Conservation (phyloP, 2,888 invertebrate species). For the Ophion obscuratus region DNA sequence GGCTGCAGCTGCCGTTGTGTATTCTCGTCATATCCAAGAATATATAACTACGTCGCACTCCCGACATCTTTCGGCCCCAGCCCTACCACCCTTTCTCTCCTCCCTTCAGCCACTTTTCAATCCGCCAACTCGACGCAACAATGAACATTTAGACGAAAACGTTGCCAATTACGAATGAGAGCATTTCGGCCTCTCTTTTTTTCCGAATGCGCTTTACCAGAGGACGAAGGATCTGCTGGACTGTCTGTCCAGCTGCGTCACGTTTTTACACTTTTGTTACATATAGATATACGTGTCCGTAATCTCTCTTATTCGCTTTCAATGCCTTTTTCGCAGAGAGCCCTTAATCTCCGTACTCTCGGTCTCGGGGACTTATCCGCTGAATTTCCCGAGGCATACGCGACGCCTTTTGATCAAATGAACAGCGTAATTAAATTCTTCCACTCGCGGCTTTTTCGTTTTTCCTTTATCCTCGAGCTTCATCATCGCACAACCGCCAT, state of each 20-base stretch:
- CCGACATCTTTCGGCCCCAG: slow-evolving; percentile 36
- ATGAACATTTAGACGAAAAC: slow-evolving; percentile 66
- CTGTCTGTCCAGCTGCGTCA: slow-evolving; percentile 8
- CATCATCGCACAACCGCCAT: neutral
- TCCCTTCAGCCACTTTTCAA: neutral
- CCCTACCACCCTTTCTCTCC: neutral
- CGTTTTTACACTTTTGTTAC: neutral
- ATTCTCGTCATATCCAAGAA: slow-evolving; percentile 3
- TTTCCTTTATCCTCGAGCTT: slow-evolving; percentile 19
- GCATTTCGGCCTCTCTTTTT: slow-evolving; percentile 29
- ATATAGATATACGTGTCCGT: neutral
- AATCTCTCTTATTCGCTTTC: slow-evolving; percentile 36
- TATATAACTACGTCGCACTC: slow-evolving; percentile 42
- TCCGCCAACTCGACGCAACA: slow-evolving; percentile 38
- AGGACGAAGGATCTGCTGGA: slow-evolving; percentile 47
- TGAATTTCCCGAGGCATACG: slow-evolving; percentile 16
- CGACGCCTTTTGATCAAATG: slow-evolving; percentile 41
- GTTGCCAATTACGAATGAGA: slow-evolving; percentile 36
- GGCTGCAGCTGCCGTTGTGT: neutral
- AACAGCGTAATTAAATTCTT: slow-evolving; percentile 65
- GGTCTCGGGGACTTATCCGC: slow-evolving; percentile 40
- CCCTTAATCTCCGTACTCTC: slow-evolving; percentile 64
- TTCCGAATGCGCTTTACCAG: neutral
- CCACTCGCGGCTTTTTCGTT: slow-evolving; percentile 37
- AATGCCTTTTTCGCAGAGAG: slow-evolving; percentile 54